Evolutionary conservation across 2,888 invertebrate species (phyloP), one percentile per base, ranked within the genome.

Genomic region (Tiphia femorata): DNA sequence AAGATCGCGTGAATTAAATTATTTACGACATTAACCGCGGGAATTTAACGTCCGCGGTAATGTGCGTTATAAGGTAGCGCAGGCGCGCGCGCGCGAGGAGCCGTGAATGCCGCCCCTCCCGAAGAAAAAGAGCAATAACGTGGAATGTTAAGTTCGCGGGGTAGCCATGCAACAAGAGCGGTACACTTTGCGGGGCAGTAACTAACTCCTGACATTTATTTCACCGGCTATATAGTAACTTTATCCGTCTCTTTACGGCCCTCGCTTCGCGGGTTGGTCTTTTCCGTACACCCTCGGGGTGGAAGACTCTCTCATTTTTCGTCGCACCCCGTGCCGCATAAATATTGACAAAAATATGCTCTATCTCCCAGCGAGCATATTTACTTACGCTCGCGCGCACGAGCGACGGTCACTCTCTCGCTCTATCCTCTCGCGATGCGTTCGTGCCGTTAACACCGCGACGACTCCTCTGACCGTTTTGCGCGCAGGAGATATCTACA

Each of bases 191-290:
- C 62, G 62, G 40, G 55, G 56, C 67, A 57, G 70, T 70, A 70
- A 70, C 70, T 61, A 70, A 70, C 64, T 64, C 62, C 55, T 62
- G 64, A 70, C 70, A 67, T 70, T 70, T 70, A 67, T 70, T 67
- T 67, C 64, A 51, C 57, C 49, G 51, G 49, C 27, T 58, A 59
- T 50, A 53, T 33, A 64, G 42, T 57, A 54, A 64, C 54, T 62
- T 70, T 67, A 67, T 70, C 53, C 61, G 56, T 58, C 64, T 58
- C 59, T 59, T 69, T 69, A 65, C 57, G 49, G 44, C 41, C 49
- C 41, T 48, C 60, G 47, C 43, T 54, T 38, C 37, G 40, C 14
- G 25, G 21, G 25, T 17, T 20, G 48, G 38, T 52, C 51, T 53
- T 56, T 56, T 40, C 42, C 49, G 44, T 55, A 38, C 35, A 49